phyloP scores from a whole-genome alignment of 2,113 vertebrate species.

The Plotosus lineatus region DNA sequence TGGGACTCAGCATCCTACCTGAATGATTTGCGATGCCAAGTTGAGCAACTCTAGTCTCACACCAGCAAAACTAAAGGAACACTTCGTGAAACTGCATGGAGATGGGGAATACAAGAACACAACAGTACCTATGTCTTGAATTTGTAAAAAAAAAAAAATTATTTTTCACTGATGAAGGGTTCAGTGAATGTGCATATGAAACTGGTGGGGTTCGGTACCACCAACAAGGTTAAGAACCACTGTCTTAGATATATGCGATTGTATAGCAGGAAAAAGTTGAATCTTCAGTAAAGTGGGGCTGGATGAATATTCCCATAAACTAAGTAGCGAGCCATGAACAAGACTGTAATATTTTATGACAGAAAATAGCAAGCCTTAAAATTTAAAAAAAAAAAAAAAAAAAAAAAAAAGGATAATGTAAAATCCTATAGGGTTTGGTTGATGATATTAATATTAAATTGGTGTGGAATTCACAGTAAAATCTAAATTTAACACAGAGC shows the following conservation, averaged over 20 bases:
- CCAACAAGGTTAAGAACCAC: too few species aligned
- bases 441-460: not conserved
- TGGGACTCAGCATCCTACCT: too few species aligned
- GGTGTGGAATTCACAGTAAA: not conserved
- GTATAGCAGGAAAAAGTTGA: not conserved
- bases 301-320: not conserved
- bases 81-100: too few species aligned
- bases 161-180: too few species aligned
- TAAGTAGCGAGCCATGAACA: not conserved
- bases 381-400: not conserved
- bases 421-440: not conserved
- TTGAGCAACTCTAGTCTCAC: too few species aligned
- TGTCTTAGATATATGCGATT: not conserved
- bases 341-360: not conserved
- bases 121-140: too few species aligned
- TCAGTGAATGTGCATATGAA: too few species aligned
- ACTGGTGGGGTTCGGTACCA: too few species aligned
- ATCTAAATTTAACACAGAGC: not conserved
- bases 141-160: too few species aligned
- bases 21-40: too few species aligned
- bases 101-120: too few species aligned
- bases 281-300: not conserved
- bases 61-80: too few species aligned
- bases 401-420: not conserved
- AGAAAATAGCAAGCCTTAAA: not conserved